Percentiles rank a stretch among this genome's conserved stretches.
phyloP scores from a whole-genome alignment of 2,888 invertebrate genomes.

The Dioctria linearis region DNA sequence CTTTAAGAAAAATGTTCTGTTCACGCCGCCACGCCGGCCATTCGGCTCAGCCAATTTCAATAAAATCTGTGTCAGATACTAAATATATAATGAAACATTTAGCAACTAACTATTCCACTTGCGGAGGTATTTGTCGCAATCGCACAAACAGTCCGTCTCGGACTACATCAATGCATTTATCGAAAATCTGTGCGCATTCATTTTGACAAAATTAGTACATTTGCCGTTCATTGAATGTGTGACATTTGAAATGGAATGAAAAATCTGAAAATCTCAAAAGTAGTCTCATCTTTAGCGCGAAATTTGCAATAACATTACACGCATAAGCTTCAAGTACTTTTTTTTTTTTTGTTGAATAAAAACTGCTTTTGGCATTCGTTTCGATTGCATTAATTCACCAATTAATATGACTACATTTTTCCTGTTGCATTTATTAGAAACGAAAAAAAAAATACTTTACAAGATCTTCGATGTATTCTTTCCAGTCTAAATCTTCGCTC shows the following conservation, averaged over 20 bases:
- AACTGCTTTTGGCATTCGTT: neutral
- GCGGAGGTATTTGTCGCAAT: neutral
- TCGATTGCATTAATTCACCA: slow-evolving; percentile 15
- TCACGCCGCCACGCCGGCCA: too few relatives aligned
- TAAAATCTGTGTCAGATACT: slow-evolving; percentile 14
- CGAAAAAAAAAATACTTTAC: slow-evolving; percentile 3
- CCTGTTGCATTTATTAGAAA: slow-evolving; percentile 15
- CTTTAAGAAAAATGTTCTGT: too few relatives aligned
- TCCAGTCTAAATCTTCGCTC: slow-evolving; percentile 44
- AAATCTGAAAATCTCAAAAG: neutral
- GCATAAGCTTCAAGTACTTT: neutral
- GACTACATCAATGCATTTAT: neutral
- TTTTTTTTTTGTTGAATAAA: neutral
- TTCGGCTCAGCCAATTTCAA: neutral
- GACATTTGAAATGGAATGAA: neutral
- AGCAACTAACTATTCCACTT: too few relatives aligned
- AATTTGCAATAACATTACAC: neutral
- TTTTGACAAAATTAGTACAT: slow-evolving; percentile 12
- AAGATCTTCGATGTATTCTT: slow-evolving; percentile 11
- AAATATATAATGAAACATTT: slow-evolving; percentile 24
- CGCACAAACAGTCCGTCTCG: neutral
- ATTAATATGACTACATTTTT: slow-evolving; percentile 11
- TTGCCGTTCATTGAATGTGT: neutral
- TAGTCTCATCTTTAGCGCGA: neutral
- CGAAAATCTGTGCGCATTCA: neutral